These are phyloP conservation scores for Myrmecophaga tridactyla DNA, from an alignment of 2,113 vertebrate species.

Conservation along the genomic window DNA sequence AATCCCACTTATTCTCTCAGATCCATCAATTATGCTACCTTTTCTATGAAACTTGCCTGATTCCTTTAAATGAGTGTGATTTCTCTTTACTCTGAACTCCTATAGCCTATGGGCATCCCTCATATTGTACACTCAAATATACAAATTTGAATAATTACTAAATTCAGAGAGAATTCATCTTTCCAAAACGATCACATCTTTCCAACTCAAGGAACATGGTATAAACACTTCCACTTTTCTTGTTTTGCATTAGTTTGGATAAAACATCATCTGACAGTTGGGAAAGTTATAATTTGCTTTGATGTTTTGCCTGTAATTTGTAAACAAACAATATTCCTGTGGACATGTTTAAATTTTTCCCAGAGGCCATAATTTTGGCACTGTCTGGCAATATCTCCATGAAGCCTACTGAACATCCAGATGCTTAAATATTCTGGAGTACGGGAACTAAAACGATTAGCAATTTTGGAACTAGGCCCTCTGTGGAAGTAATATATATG, in stretches of 20 bases:
- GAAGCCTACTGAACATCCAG: conserved; percentile 19
- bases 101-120: neutral
- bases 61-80: conserved; percentile 9
- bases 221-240: neutral
- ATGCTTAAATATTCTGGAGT: conserved; percentile 20
- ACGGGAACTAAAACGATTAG: conserved; percentile 32
- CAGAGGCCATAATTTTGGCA: conserved; percentile 58
- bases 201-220: neutral
- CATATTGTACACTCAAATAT: neutral
- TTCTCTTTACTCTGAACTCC: neutral
- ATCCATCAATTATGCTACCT: neutral
- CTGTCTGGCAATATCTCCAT: neutral
- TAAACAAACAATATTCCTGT: conserved; percentile 64
- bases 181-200: conserved; percentile 43
- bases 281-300: conserved; percentile 63
- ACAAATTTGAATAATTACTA: conserved; percentile 30
- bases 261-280: conserved; percentile 58
- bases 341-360: conserved; percentile 62
- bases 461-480: conserved; percentile 48
- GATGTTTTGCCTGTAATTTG: conserved; percentile 64
- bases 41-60: neutral
- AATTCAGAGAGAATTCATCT: neutral
- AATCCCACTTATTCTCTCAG: neutral
- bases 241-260: conserved; percentile 33
- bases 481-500: conserved; percentile 48